Percentiles rank a stretch among this genome's conserved stretches.
phyloP scores from a whole-genome alignment of 1,140 invertebrate genomes.

The Drosophila orena region DNA sequence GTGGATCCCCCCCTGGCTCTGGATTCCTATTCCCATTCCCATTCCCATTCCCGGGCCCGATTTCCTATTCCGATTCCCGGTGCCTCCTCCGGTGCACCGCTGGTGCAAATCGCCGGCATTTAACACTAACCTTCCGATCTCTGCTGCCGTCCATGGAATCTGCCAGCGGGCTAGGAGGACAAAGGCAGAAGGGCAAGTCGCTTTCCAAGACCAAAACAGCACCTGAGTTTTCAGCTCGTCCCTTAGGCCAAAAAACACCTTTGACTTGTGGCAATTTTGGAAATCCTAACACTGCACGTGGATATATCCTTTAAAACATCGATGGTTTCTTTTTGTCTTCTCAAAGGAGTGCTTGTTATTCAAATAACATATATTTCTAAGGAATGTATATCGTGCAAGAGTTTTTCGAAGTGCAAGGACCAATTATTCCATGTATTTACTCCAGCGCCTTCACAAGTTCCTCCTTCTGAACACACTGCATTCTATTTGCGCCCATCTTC shows the following conservation, averaged over 20 bases:
- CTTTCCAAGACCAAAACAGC: conserved; percentile 41
- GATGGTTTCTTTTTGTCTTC: no score
- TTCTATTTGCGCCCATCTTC: background rate
- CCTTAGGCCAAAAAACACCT: conserved; percentile 25
- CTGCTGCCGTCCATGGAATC: conserved; percentile 12
- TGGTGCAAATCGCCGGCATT: conserved; percentile 78
- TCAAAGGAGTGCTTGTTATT: background rate
- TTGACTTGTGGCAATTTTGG: conserved; percentile 7
- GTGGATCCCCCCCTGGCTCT: conserved; percentile 42
- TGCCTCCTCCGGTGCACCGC: conserved; percentile 68
- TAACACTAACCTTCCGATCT: conserved; percentile 69
- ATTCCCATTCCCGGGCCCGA: background rate
- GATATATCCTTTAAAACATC: background rate
- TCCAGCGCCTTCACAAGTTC: background rate
- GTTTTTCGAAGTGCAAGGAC: conserved; percentile 7
- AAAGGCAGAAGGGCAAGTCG: conserved; percentile 12
- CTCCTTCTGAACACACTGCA: background rate
- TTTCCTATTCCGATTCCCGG: conserved; percentile 1
- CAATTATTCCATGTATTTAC: conserved; percentile 2
- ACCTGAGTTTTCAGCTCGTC: conserved; percentile 33
- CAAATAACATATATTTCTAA: background rate
- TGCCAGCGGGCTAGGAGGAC: conserved; percentile 20
- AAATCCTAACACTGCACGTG: background rate
- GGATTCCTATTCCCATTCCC: background rate
- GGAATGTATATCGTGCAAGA: no score